Evolutionary conservation across 92 coral and sea anemone genomes (phyloP).

Genomic region (Phenganax subtilis): DNA sequence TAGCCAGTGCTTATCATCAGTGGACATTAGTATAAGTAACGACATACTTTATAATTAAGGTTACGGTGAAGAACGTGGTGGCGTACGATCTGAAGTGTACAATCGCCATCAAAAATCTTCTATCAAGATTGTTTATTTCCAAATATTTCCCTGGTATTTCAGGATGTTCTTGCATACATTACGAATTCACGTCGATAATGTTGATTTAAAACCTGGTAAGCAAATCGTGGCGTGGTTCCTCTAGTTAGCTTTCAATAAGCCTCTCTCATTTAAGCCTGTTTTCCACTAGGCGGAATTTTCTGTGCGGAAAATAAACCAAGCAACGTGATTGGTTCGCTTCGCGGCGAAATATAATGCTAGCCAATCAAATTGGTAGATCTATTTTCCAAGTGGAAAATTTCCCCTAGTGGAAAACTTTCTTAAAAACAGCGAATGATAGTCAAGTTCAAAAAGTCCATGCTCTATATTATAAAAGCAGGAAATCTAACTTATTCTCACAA

Average conservation of each 20-base stretch:
- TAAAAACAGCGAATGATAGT: too few species aligned
- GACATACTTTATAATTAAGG: constrained; percentile 44
- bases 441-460: too few species aligned
- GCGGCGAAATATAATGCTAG: background rate
- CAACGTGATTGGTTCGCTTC: background rate
- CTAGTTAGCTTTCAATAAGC: too few species aligned
- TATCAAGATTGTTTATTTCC: constrained; percentile 81
- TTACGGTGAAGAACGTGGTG: constrained; percentile 87
- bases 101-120: constrained; percentile 73
- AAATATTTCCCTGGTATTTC: constrained; percentile 88
- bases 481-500: too few species aligned
- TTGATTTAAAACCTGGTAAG: constrained; percentile 68
- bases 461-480: too few species aligned
- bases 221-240: background rate
- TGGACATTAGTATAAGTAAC: background rate
- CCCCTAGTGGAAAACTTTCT: too few species aligned
- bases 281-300: background rate
- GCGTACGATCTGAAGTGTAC: constrained; percentile 65
- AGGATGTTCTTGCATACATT: constrained; percentile 83
- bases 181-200: constrained; percentile 66
- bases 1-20: background rate
- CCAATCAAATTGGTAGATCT: too few species aligned
- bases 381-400: too few species aligned
- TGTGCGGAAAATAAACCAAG: background rate
- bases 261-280: too few species aligned